Percentiles rank a stretch among this genome's conserved stretches.
These are phyloP conservation scores for Anas acuta DNA, from an alignment of 2,797 vertebrate species.

Conservation along the genomic window DNA sequence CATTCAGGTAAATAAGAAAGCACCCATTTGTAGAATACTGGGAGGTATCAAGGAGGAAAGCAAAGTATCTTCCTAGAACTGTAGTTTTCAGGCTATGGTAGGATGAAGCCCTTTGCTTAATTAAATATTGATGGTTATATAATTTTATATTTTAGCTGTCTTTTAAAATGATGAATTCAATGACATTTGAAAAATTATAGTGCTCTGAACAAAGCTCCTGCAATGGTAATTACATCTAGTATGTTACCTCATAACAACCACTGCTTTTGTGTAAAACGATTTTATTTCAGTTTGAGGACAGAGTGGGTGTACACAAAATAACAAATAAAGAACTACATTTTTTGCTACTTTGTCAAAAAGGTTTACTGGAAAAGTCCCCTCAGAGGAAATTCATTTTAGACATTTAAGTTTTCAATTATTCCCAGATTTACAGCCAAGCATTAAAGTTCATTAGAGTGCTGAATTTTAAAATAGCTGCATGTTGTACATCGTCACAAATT, in stretches of 20 bases:
- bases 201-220: not conserved
- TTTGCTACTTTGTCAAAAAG: not conserved
- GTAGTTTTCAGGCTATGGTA: not conserved
- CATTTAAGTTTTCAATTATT: not conserved
- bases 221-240: not conserved
- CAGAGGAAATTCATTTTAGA: not conserved
- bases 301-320: not conserved
- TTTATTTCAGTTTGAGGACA: not conserved
- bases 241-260: not conserved
- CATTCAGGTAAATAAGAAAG: not conserved
- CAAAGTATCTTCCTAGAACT: not conserved
- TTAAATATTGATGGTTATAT: constrained; percentile 3
- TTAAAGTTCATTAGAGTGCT: not conserved
- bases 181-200: not conserved
- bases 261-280: not conserved
- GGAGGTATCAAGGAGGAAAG: not conserved
- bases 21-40: not conserved
- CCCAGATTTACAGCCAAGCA: not conserved
- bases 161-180: not conserved
- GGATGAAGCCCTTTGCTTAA: not conserved
- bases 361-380: not conserved
- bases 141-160: not conserved
- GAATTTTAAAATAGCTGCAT: not conserved
- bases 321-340: not conserved
- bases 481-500: not conserved